Base-by-base conservation (phyloP, 23 tunicate species). In the Trididemnum nubilum region DNA sequence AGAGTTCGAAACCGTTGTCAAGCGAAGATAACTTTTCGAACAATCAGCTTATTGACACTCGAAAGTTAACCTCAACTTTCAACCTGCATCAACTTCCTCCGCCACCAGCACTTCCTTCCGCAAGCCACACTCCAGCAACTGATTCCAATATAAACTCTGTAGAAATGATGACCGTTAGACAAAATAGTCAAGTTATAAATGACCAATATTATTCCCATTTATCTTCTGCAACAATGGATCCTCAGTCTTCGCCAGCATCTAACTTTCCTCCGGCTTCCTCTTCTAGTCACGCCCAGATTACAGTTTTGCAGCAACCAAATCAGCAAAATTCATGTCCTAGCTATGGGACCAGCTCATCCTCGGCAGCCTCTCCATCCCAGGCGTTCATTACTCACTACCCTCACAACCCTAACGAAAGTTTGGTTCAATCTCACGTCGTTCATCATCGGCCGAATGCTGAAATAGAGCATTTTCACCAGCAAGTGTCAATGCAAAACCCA, bases 371-470 rank as follows among this genome's bases (percentile, higher is more conserved):
- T 1, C 87, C 86, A 9, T 88, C 93, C 0, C 93, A 88, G 67
- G 93, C 93, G 3, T 88, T 58, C 72, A 88, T 88, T 5, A 73
- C 85, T 18, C 93, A 88, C 59, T 82, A 71, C 72, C 93, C 93
- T 0, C 87, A 88, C 34, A 79, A 69, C 79, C 35, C 21, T 34
- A 73, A 37, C 27, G 52, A 50, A 22, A 36, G 35, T 9, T 4
- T 77, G n/a, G 66, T 33, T 21, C 39, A 34, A 18, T 37, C 87
- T 3, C 91, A 87, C 50, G 82, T 87, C 18, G 50, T 88, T 44
- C 93, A 88, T 60, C 93, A 88, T 44, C 82, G 87, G 34, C 87
- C 87, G n/a, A 61, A 64, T 5, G 73, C 72, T 21, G 77, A 66
- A 27, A 40, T 64, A 33, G 71, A 63, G 28, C 69, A 58, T 36